Evolutionary conservation across 2,113 vertebrate species (phyloP), one percentile per base, ranked within the genome.

Genomic region (Datnioides undecimradiatus): DNA sequence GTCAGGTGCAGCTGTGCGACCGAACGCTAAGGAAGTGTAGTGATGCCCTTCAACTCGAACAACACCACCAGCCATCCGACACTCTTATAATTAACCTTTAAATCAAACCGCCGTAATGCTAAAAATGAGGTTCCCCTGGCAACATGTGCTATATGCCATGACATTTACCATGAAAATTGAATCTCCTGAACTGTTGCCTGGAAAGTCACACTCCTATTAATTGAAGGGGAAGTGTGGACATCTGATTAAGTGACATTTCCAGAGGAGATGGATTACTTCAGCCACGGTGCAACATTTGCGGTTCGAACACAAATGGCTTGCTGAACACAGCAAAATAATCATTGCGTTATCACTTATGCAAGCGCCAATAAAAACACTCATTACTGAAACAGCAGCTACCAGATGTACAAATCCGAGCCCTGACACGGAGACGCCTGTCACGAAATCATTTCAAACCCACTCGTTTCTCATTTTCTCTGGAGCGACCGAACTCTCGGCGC

Each of bases 161-260:
- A 94, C 94, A 95, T 95, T 95, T 95, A 94, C 86, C 92, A 89
- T 93, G 87, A 92, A 94, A 93, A 94, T 93, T 90, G 85, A 94
- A 94, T 93, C 82, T 84, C 89, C 86, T 90, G 87, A 93, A 94
- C 88, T 89, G 79, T 45, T 84, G 90, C 87, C 69, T 84, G 90
- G 71, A 86, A 93, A 95, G 87, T 91, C 92, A 93, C 85, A 84
- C 76, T 68, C 68, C 80, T 91, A 88, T 91, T 94, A 93, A 94
- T 93, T 88, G 88, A 87, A 88, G 68, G 77, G 83, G 77, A 86
- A 85, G 80, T 80, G 92, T 78, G 76, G 87, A 80, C 84, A 82
- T 85, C 71, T 91, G 91, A 95, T 93, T 93, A 91, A 80, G 82
- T 90, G 91, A 87, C 92, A 93, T 94, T 94, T 93, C 55, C 77